phyloP scores from a whole-genome alignment of 2,113 vertebrate genomes.

The Xerus inauris region DNA sequence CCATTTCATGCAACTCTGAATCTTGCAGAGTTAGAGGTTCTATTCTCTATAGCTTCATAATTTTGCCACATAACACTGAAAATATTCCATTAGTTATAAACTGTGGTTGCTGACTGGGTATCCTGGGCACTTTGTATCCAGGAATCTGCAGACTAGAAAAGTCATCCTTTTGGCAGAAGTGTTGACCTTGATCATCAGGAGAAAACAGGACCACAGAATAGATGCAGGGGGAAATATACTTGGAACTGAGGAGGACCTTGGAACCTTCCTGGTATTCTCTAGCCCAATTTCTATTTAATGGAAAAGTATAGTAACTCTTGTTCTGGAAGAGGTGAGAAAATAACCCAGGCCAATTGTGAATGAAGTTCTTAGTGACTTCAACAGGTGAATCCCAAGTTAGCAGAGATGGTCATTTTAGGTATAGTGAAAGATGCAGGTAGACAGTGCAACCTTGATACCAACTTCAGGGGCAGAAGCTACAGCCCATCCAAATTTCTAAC shows the following conservation, averaged over 20 bases:
- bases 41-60: background rate
- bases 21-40: background rate
- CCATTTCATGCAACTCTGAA: background rate
- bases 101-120: background rate
- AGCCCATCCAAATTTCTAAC: too few species aligned
- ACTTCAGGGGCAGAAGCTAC: too few species aligned
- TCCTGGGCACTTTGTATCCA: background rate
- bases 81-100: background rate
- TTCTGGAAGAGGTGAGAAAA: background rate
- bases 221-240: background rate
- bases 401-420: too few species aligned
- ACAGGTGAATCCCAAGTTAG: too few species aligned
- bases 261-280: background rate
- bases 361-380: too few species aligned
- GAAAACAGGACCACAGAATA: background rate
- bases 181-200: background rate
- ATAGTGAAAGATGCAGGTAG: too few species aligned
- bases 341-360: too few species aligned
- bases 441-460: too few species aligned
- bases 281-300: background rate
- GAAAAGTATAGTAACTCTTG: background rate
- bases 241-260: background rate
- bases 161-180: background rate
- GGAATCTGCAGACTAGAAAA: background rate
- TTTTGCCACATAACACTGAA: background rate